A percentile compares a stretch with the other conserved stretches of the same genome.
Conservation (phyloP, 2,888 invertebrate species). For the Zaprionus bogoriensis region DNA sequence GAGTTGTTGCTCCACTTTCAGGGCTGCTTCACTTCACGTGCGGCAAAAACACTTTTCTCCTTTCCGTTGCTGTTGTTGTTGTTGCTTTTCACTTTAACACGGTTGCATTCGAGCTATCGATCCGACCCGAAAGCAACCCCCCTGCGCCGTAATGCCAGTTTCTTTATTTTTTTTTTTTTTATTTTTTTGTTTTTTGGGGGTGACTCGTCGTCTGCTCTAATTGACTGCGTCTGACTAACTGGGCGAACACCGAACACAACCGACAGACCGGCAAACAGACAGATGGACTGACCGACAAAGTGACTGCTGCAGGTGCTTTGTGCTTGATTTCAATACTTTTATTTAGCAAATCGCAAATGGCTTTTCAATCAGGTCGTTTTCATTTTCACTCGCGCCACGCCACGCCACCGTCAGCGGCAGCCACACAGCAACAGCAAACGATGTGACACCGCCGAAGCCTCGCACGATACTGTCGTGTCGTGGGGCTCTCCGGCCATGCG, state of each 20-base stretch:
- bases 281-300: conserved; percentile 4
- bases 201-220: conserved; percentile 5
- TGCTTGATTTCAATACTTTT: conserved; percentile 18
- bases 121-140: conserved; percentile 57
- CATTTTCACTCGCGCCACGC: conserved; percentile 55
- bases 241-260: no score
- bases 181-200: conserved; percentile 16
- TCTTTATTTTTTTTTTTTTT: no score
- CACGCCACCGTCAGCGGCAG: conserved; percentile 20
- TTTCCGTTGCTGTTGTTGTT: background rate
- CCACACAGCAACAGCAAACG: conserved; percentile 14
- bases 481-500: conserved; percentile 32
- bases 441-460: conserved; percentile 53
- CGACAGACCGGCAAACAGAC: background rate
- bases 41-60: conserved; percentile 21
- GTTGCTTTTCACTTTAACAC: conserved; percentile 54
- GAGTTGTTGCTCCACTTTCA: conserved; percentile 50
- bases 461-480: conserved; percentile 52
- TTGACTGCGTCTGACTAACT: conserved; percentile 4
- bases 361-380: conserved; percentile 38
- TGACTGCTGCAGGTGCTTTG: conserved; percentile 1
- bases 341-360: conserved; percentile 5
- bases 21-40: conserved; percentile 27
- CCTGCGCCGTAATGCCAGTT: no score
- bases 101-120: conserved; percentile 69